Evolutionary conservation across 2,888 invertebrate species (phyloP).

Genomic region (Galerucella calmariensis): DNA sequence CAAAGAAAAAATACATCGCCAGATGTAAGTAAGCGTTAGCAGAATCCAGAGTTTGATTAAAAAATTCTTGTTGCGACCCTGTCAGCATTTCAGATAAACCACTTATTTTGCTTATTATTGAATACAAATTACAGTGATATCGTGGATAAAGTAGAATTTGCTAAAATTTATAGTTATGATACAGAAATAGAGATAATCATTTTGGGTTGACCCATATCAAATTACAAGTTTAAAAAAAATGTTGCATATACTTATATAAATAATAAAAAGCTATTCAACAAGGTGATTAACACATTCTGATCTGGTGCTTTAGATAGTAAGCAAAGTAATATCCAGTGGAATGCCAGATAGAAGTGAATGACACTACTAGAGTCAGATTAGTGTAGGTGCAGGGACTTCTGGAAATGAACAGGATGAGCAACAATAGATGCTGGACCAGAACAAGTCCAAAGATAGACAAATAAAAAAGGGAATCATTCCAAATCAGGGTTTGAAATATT

Average conservation of each 20-base stretch:
- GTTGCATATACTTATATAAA: neutral
- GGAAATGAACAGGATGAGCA: no score
- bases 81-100: neutral
- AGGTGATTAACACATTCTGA: neutral
- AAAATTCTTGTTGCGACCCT: neutral
- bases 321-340: neutral
- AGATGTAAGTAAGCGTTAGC: no score
- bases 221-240: neutral
- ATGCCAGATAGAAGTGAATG: no score
- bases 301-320: neutral
- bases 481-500: no score
- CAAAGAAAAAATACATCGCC: no score
- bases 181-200: neutral
- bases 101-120: slow-evolving; percentile 5
- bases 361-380: no score
- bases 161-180: slow-evolving; percentile 7
- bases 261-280: neutral
- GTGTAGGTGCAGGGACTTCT: no score
- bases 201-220: neutral
- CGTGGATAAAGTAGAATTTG: neutral
- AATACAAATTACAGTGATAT: slow-evolving; percentile 1
- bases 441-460: no score
- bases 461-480: no score
- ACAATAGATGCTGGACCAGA: no score
- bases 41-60: no score